Conservation (phyloP, 2,113 vertebrate genomes). For the Oncorhynchus masou region DNA sequence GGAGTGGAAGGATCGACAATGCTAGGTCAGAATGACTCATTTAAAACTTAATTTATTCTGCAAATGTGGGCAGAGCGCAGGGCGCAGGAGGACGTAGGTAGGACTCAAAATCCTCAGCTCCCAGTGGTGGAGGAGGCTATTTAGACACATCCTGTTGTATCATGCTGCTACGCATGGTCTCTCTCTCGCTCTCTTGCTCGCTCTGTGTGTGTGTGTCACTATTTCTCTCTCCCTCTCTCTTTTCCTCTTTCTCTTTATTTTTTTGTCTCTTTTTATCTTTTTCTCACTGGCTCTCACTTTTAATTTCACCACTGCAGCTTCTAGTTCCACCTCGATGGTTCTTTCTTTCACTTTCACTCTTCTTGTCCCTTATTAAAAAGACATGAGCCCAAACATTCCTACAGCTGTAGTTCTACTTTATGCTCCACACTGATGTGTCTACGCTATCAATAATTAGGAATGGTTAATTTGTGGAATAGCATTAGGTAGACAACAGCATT, state of each 20-base stretch:
- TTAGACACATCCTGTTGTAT: constrained; percentile 15
- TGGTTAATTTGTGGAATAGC: too few relatives aligned
- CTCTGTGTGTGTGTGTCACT: too few relatives aligned
- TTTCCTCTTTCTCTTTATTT: not conserved
- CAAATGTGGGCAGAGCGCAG: not conserved
- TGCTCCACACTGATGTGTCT: too few relatives aligned
- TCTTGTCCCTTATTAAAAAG: too few relatives aligned
- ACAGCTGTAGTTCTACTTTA: too few relatives aligned
- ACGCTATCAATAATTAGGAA: too few relatives aligned
- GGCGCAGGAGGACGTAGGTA: not conserved
- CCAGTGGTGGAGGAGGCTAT: constrained; percentile 3
- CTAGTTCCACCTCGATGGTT: too few relatives aligned
- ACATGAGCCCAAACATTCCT: too few relatives aligned
- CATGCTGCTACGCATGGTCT: not conserved
- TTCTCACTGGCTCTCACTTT: too few relatives aligned
- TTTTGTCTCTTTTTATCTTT: not conserved
- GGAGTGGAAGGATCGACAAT: not conserved
- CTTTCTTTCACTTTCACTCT: too few relatives aligned
- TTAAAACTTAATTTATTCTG: constrained; percentile 8
- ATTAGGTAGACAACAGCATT: too few relatives aligned
- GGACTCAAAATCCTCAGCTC: not conserved
- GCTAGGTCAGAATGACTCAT: constrained; percentile 7
- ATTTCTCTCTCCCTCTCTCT: not conserved
- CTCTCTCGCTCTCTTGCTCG: not conserved
- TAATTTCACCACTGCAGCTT: too few relatives aligned